Base-by-base conservation (phyloP, 2,113 vertebrate genomes). In the Corydoras sp. region DNA sequence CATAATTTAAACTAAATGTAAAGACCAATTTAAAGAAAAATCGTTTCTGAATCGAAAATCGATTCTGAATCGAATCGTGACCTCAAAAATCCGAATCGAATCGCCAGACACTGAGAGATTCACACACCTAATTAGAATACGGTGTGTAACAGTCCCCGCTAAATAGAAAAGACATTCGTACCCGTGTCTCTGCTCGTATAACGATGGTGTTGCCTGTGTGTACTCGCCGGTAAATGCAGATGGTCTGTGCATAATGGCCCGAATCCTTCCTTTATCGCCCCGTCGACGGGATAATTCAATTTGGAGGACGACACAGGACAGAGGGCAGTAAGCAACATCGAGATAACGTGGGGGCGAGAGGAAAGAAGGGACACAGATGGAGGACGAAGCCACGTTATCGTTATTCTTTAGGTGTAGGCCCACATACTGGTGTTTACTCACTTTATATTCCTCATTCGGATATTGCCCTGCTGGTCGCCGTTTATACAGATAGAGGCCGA, bases 271-370 rank as follows among this genome's bases (percentile, higher is more conserved):
- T 68, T 76, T 78, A 81, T 82, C 61, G 48, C 31, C 48, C 51
- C 53, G 72, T 77, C 79, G 68, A 12, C 61, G 76, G 68, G 71
- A 79, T 82, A 73, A 69, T 74, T 83, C 62, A 72, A 68, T 85
- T 81, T 76, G 66, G 79, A 79, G 81, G 79, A 76, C 80, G 82
- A 81, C 76, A 76, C 10, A 0, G 74, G 81, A 65, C 60, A 71
- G 10, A 15, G 29, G 70, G 62, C 35, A 72, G 3, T 64, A 18
- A n/a, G 60, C 64, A 49, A 79, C 53, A 69, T 60, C 14, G 53
- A 51, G 51, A 24, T 18, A 71, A 65, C n/a, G 30, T 63, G 62
- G 12, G 4, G 35, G 35, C 7, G 4, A 71, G 61, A 72, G 60
- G 68, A 67, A 72, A 64, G 55, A 72, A 43, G 72, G 32, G 35